Percentiles rank a stretch among this genome's conserved stretches.
Evolutionary conservation across 2,888 invertebrate species (phyloP).

Genomic region (Dicycla oo): DNA sequence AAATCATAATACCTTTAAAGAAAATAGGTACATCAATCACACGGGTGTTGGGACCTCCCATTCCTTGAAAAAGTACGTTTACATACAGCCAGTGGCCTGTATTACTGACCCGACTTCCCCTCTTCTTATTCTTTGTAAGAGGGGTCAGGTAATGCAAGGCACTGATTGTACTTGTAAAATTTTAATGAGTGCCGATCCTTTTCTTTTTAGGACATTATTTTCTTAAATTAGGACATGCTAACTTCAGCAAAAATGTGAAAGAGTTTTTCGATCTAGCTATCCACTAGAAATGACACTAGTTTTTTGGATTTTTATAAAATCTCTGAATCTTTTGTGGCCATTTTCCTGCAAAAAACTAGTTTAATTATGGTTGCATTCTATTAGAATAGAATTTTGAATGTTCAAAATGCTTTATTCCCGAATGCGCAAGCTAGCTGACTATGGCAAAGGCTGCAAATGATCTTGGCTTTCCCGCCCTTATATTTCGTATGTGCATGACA

Average conservation of each 20-base stretch:
- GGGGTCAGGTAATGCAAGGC: not conserved
- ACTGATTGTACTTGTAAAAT: not conserved
- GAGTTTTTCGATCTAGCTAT: not conserved
- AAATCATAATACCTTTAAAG: constrained; percentile 2
- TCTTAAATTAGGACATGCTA: not conserved
- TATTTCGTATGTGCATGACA: constrained; percentile 29
- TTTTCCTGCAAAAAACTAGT: not conserved
- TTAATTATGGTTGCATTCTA: not conserved
- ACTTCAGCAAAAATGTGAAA: not conserved
- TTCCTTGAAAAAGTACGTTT: constrained; percentile 41
- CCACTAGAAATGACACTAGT: not conserved
- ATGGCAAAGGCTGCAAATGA: constrained; percentile 28
- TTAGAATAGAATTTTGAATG: constrained; percentile 4
- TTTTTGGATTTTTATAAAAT: not conserved
- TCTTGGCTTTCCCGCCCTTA: constrained; percentile 32
- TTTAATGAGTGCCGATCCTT: not conserved
- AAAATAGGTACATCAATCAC: constrained; percentile 62
- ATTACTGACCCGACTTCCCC: not conserved
- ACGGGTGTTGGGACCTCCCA: constrained; percentile 45
- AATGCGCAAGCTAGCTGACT: constrained; percentile 18
- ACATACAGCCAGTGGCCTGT: not conserved
- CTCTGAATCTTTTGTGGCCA: not conserved
- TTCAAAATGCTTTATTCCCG: constrained; percentile 17
- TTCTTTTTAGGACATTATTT: too few relatives aligned
- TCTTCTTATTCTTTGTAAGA: not conserved